phyloP scores from a whole-genome alignment of 2,888 invertebrate genomes.

The Achlya flavicornis region DNA sequence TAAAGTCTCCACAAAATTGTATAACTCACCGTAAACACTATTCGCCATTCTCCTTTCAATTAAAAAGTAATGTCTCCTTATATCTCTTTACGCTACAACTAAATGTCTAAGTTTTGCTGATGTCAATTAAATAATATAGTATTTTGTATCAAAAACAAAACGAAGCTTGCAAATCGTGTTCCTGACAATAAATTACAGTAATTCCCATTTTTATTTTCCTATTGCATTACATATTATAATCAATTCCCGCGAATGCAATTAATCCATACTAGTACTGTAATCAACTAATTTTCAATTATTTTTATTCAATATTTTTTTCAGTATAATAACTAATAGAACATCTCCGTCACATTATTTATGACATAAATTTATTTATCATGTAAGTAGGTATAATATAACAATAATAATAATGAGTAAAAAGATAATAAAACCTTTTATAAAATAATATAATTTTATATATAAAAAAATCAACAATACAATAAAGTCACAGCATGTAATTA shows the following conservation, averaged over 20 bases:
- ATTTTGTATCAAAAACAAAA: slow-evolving; percentile 38
- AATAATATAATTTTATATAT: slow-evolving; percentile 64
- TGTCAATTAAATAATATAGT: slow-evolving; percentile 20
- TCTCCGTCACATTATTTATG: slow-evolving; percentile 71
- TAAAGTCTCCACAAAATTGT: slow-evolving; percentile 78
- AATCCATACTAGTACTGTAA: slow-evolving; percentile 39
- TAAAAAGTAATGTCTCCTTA: slow-evolving; percentile 58
- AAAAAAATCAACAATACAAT: slow-evolving; percentile 70
- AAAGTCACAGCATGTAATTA: slow-evolving; percentile 73
- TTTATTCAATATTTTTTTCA: slow-evolving; percentile 42
- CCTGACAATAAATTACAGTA: slow-evolving; percentile 34
- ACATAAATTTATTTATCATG: slow-evolving; percentile 62
- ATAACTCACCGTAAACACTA: slow-evolving; percentile 72
- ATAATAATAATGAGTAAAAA: slow-evolving; percentile 54
- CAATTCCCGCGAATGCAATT: slow-evolving; percentile 73
- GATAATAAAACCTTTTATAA: slow-evolving; percentile 63
- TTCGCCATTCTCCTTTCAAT: slow-evolving; percentile 58
- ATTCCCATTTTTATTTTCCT: slow-evolving; percentile 46
- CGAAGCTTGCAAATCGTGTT: slow-evolving; percentile 24
- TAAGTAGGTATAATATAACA: slow-evolving; percentile 53
- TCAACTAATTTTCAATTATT: slow-evolving; percentile 23
- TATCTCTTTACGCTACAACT: slow-evolving; percentile 64
- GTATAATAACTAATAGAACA: slow-evolving; percentile 55
- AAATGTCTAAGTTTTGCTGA: slow-evolving; percentile 39
- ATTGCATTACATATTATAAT: slow-evolving; percentile 50